Conservation (phyloP, 1,140 invertebrate species). For the Chelonus insularis region DNA sequence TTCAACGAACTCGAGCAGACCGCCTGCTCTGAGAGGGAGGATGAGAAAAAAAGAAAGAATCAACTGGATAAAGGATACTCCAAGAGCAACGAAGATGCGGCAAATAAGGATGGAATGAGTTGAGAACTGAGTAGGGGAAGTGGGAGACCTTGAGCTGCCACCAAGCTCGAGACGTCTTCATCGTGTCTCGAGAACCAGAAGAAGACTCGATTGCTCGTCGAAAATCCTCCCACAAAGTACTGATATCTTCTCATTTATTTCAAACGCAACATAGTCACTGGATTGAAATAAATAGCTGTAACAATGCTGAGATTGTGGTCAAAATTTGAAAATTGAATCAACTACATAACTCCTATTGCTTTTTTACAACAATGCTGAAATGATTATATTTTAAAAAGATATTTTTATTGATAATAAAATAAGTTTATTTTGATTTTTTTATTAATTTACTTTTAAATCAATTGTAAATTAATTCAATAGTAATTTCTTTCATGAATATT, state of each 20-base stretch:
- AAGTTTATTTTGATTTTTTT: no score
- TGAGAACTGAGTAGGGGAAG: slow-evolving; percentile 47
- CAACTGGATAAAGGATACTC: slow-evolving; percentile 2
- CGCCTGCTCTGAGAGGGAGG: neutral
- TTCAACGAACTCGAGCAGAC: slow-evolving; percentile 20
- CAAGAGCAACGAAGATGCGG: slow-evolving; percentile 6
- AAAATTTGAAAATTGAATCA: no score
- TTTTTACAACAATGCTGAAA: no score
- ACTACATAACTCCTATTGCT: no score
- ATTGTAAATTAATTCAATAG: no score
- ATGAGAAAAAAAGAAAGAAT: slow-evolving; percentile 11
- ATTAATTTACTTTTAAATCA: no score
- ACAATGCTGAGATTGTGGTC: no score
- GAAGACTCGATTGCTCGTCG: neutral
- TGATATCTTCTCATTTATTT: slow-evolving; percentile 2
- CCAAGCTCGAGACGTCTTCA: slow-evolving; percentile 57
- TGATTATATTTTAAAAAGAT: no score
- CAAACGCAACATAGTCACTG: no score
- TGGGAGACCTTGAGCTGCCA: slow-evolving; percentile 62
- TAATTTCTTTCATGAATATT: no score
- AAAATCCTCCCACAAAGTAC: slow-evolving; percentile 17
- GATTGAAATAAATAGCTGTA: no score
- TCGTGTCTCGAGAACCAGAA: slow-evolving; percentile 39
- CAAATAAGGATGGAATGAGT: slow-evolving; percentile 9
- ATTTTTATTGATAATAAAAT: no score